A percentile compares a stretch with the other conserved stretches of the same genome.
These are phyloP conservation scores for Danio kyathit DNA, from an alignment of 2,797 vertebrate species.

Conservation along the genomic window DNA sequence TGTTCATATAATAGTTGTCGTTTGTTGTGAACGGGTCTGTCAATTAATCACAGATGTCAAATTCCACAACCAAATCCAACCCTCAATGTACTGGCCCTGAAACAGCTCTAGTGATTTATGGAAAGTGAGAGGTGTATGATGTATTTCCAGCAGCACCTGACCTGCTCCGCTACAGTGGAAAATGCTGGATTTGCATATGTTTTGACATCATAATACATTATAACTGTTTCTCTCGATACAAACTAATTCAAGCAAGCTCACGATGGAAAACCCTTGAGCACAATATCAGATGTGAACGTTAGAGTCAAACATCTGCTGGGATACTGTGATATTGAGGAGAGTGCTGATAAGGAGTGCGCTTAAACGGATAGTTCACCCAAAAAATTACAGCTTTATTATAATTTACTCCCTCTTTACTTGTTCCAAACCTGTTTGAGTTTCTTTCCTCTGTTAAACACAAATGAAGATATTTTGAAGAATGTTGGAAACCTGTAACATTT, in stretches of 20 bases:
- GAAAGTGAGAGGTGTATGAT: conserved; percentile 3
- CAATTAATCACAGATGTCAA: background rate
- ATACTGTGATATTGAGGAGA: background rate
- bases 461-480: too few species aligned
- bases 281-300: background rate
- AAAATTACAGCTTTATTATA: too few species aligned
- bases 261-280: conserved; percentile 49
- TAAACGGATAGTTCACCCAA: too few species aligned
- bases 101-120: background rate
- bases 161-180: conserved; percentile 50
- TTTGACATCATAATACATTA: conserved; percentile 16
- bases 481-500: too few species aligned
- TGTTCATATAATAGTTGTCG: too few species aligned
- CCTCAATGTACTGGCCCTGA: background rate
- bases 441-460: too few species aligned
- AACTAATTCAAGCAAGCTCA: conserved; percentile 29
- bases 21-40: too few species aligned
- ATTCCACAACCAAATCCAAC: background rate
- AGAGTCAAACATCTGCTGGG: conserved; percentile 1
- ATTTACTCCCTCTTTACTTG: too few species aligned
- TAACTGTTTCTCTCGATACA: conserved; percentile 9
- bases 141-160: background rate
- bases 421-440: too few species aligned
- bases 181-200: conserved; percentile 63
- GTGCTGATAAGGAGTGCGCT: conserved; percentile 15